A percentile compares a stretch with the other conserved stretches of the same genome.
These are phyloP conservation scores for Nycticryphes semicollaris DNA, from an alignment of 2,113 vertebrate species.

Conservation along the genomic window DNA sequence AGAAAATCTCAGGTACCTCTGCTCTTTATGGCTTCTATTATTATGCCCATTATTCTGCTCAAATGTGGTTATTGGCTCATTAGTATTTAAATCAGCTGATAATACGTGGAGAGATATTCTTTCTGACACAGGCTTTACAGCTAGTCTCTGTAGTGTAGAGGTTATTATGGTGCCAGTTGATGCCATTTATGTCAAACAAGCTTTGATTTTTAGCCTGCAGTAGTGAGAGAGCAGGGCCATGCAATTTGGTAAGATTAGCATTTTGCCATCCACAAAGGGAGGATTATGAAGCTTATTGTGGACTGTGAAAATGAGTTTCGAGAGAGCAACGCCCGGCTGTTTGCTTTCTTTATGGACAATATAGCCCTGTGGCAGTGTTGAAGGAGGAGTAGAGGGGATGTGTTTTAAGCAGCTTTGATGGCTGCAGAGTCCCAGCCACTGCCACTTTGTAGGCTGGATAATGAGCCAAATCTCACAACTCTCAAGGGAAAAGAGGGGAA, in stretches of 20 bases:
- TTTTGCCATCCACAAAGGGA: not conserved
- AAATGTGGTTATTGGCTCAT: slow-evolving; percentile 30
- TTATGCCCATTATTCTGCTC: slow-evolving; percentile 22
- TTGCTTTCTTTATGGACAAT: not conserved
- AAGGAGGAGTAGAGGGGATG: not conserved
- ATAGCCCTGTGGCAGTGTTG: not conserved
- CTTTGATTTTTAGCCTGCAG: slow-evolving; percentile 39
- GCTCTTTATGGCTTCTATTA: slow-evolving; percentile 6
- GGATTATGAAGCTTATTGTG: not conserved
- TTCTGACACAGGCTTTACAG: not conserved
- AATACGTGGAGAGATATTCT: not conserved
- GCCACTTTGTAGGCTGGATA: not conserved
- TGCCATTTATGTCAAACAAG: slow-evolving; percentile 1
- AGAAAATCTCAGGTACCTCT: not conserved
- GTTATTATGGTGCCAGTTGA: not conserved
- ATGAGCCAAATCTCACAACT: not conserved
- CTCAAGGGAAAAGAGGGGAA: rapidly evolving
- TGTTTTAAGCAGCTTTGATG: not conserved
- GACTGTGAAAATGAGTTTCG: not conserved
- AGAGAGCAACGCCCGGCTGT: not conserved
- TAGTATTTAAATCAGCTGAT: slow-evolving; percentile 65
- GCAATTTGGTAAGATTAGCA: not conserved
- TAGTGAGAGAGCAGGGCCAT: not conserved
- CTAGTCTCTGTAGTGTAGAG: not conserved
- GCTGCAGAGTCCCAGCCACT: not conserved